Base-by-base conservation (phyloP, 2,797 vertebrate species). In the Scomberomorus guttatus region DNA sequence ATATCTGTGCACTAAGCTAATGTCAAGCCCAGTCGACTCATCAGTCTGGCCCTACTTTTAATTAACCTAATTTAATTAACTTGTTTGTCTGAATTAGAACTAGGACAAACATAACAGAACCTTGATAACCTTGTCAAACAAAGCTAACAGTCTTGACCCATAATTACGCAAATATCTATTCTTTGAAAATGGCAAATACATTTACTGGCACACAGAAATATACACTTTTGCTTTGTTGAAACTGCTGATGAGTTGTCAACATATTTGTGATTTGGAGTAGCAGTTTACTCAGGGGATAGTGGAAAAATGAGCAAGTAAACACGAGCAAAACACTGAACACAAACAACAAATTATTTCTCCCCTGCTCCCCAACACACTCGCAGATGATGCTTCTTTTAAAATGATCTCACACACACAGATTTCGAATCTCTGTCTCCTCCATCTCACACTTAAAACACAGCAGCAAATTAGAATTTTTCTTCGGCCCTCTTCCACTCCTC, bases 401-500 rank as follows among this genome's bases (percentile, higher is more conserved):
- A 65, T 63, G 65, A 62, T 59, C 54, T 68, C 0, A 2, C 32
- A 57, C 32, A 57, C 15, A 14, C 29, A 54, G 17, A 72, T 64
- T 70, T 63, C 7, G 61, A 17, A 64, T 80, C 75, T 72, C 5
- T 3, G 17, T 60, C 3, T 20, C 15, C 50, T 1, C 5, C 46
- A 59, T 61, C 55, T 46, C 57, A 14, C 64, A 57, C 60, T 85
- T 46, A 25, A 82, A 72, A 72, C 55, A 37, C 44, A 34, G 32
- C 44, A 57, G 59, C 27, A 84, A 72, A 82, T 76, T 56, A 6
- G 0, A 56, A 82, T 80, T 55, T 29, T n/a, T n/a, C n/a, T n/a
- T 34, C 32, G 55, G 29, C 48, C 55, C 44, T 72, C 55, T 72
- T 64, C 48, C 42, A 5, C 73, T 59, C 7, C 10, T 46, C 60